A percentile compares a stretch with the other conserved stretches of the same genome.
phyloP scores from a whole-genome alignment of 30 jellyfish, hydroid and myxozoan species.

The Catostylus mosaicus region DNA sequence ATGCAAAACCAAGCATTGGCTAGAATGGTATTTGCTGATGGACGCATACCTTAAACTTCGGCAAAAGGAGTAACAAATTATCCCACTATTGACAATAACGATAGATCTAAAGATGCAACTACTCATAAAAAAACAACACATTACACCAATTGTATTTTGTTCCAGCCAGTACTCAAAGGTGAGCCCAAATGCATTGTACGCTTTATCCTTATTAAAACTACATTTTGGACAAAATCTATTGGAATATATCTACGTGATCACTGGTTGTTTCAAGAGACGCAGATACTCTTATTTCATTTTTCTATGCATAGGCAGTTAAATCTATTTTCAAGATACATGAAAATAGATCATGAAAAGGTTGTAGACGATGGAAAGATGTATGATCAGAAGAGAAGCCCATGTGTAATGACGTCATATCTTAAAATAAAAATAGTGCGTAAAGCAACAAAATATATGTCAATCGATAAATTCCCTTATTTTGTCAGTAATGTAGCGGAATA shows the following conservation, averaged over 20 bases:
- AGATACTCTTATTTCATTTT: no score
- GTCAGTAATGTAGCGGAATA: no score
- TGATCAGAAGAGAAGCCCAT: no score
- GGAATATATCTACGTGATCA: neutral
- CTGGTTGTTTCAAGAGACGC: no score
- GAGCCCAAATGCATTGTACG: neutral
- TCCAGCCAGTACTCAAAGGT: constrained; percentile 56
- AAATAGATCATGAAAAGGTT: no score
- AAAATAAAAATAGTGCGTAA: no score
- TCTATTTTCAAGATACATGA: no score
- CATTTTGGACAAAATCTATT: neutral
- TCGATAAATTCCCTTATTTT: no score
- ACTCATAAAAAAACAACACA: constrained; percentile 58
- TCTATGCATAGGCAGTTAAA: no score
- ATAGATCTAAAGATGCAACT: constrained; percentile 26
- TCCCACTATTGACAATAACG: constrained; percentile 56
- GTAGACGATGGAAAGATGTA: no score
- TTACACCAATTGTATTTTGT: constrained; percentile 56
- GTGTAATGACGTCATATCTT: no score
- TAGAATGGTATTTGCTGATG: constrained; percentile 36
- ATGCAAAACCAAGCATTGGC: constrained; percentile 63
- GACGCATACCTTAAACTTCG: constrained; percentile 14
- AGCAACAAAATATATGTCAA: no score
- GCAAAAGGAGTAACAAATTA: constrained; percentile 51
- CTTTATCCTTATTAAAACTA: neutral